Percentiles rank a stretch among this genome's conserved stretches.
phyloP scores from a whole-genome alignment of 2,888 invertebrate species.

The Pseudococcus jackbeardsleyi region DNA sequence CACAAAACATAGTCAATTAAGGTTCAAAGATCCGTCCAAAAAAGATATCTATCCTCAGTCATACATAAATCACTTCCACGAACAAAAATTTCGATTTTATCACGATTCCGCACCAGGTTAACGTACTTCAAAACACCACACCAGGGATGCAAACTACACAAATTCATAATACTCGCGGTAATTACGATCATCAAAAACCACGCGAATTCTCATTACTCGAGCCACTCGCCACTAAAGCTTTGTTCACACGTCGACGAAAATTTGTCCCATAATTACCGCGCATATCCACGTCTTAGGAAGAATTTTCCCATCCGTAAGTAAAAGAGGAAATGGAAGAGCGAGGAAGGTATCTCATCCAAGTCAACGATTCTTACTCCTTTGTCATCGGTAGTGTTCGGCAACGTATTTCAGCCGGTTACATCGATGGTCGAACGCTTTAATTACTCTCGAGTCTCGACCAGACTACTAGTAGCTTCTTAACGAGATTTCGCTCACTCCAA shows the following conservation, averaged over 20 bases:
- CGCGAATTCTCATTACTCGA: neutral
- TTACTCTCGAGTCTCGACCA: slow-evolving; percentile 24
- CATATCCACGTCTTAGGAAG: neutral
- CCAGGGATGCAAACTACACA: no score
- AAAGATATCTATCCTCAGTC: no score
- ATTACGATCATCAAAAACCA: no score
- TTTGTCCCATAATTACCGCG: neutral
- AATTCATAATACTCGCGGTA: no score
- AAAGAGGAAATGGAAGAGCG: neutral
- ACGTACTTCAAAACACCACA: no score
- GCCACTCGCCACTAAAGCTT: neutral
- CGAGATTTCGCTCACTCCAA: slow-evolving; percentile 38
- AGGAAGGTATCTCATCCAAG: neutral
- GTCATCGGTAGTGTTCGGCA: slow-evolving; percentile 16
- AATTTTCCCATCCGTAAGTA: slow-evolving; percentile 1
- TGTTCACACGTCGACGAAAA: neutral
- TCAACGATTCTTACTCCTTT: neutral
- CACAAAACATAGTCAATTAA: no score
- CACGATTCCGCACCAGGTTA: no score
- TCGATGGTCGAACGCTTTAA: slow-evolving; percentile 11
- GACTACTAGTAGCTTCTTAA: slow-evolving; percentile 36
- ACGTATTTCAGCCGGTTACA: neutral
- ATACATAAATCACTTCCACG: no score
- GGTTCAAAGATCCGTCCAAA: no score
- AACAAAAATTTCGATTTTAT: no score